Evolutionary conservation across 1,140 invertebrate species (phyloP).

Genomic region (Aphaenogaster ashmeadi): DNA sequence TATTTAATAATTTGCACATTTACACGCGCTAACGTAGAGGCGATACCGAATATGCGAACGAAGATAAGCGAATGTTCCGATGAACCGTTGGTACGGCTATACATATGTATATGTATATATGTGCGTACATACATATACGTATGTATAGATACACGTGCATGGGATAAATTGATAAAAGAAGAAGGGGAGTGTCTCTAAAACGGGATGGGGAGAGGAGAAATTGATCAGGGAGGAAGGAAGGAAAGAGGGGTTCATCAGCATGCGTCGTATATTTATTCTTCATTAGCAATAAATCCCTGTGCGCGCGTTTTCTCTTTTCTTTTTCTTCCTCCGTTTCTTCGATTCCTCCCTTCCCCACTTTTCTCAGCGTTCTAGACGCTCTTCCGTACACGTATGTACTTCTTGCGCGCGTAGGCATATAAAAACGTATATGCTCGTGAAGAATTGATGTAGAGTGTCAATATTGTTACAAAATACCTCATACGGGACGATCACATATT

Average conservation of each 20-base stretch:
- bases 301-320: conserved; percentile 34
- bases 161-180: conserved; percentile 31
- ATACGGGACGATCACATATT: conserved; percentile 74
- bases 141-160: neutral
- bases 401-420: conserved; percentile 40
- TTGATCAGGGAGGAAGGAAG: conserved; percentile 62
- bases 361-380: conserved; percentile 19
- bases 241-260: conserved; percentile 67
- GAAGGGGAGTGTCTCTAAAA: conserved; percentile 19
- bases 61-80: conserved; percentile 29
- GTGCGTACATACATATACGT: no score
- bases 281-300: conserved; percentile 73
- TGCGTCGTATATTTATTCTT: conserved; percentile 79
- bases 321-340: conserved; percentile 23
- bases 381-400: conserved; percentile 59
- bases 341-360: neutral
- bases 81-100: conserved; percentile 21
- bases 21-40: conserved; percentile 83
- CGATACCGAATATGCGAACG: conserved; percentile 68
- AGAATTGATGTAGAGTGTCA: conserved; percentile 77
- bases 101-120: conserved; percentile 58
- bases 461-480: conserved; percentile 78
- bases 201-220: conserved; percentile 60
- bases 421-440: conserved; percentile 67
- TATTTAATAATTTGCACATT: conserved; percentile 83